phyloP scores from a whole-genome alignment of 2,888 invertebrate genomes.

The Ptilodon capucinus region DNA sequence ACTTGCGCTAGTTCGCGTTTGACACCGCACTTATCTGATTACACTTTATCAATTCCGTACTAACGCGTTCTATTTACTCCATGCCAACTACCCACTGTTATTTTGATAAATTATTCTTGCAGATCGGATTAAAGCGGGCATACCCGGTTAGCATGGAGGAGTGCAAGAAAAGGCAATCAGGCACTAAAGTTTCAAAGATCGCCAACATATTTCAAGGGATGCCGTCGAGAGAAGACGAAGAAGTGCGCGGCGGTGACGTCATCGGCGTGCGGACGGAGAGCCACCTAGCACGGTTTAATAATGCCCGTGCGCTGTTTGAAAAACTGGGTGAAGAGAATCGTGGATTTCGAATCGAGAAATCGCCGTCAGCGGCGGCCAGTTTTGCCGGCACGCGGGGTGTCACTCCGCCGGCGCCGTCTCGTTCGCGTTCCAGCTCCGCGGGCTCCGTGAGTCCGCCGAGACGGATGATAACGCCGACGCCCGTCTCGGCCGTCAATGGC shows the following conservation, averaged over 20 bases:
- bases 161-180: slow-evolving; percentile 84
- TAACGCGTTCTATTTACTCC: slow-evolving; percentile 53
- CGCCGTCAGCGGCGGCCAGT: slow-evolving; percentile 79
- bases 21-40: slow-evolving; percentile 57
- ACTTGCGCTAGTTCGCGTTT: slow-evolving; percentile 58
- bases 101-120: slow-evolving; percentile 57
- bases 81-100: slow-evolving; percentile 44
- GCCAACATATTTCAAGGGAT: slow-evolving; percentile 94
- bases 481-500: slow-evolving; percentile 70
- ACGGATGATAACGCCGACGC: slow-evolving; percentile 78
- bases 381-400: slow-evolving; percentile 80
- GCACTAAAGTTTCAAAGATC: slow-evolving; percentile 94
- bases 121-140: slow-evolving; percentile 78
- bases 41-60: slow-evolving; percentile 58
- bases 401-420: slow-evolving; percentile 78
- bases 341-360: slow-evolving; percentile 82
- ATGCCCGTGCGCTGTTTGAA: slow-evolving; percentile 95
- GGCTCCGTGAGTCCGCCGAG: slow-evolving; percentile 84
- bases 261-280: slow-evolving; percentile 93
- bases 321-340: slow-evolving; percentile 91
- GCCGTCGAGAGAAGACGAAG: slow-evolving; percentile 82
- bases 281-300: slow-evolving; percentile 95
- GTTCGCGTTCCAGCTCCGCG: slow-evolving; percentile 86
- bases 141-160: slow-evolving; percentile 85
- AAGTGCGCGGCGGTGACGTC: slow-evolving; percentile 81